Conservation (phyloP, 2,888 invertebrate species). For the Criorhina ranunculi region DNA sequence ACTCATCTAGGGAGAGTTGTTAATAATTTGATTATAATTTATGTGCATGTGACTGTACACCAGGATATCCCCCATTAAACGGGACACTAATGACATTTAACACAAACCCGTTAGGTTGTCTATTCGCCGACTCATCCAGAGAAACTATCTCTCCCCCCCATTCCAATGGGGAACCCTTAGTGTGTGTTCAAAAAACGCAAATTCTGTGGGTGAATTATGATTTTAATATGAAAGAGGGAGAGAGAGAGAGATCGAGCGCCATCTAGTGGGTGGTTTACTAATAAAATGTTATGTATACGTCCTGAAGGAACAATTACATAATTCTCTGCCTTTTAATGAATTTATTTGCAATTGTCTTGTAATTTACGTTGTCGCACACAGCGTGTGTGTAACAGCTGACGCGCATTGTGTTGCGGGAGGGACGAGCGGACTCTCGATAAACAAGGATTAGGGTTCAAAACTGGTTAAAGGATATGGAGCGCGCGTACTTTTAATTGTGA, state of each 20-base stretch:
- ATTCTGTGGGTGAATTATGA: slow-evolving; percentile 69
- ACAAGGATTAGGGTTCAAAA: slow-evolving; percentile 10
- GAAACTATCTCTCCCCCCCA: background rate
- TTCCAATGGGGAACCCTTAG: slow-evolving; percentile 6
- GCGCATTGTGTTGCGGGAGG: slow-evolving; percentile 29
- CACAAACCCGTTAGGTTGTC: slow-evolving; percentile 52
- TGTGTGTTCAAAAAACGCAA: slow-evolving; percentile 52
- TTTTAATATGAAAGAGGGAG: slow-evolving; percentile 63
- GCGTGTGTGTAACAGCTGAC: background rate
- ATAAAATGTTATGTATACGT: slow-evolving; percentile 75
- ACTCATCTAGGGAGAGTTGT: slow-evolving; percentile 46
- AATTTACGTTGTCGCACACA: slow-evolving; percentile 52
- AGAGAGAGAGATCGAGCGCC: slow-evolving; percentile 37
- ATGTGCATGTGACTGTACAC: slow-evolving; percentile 44
- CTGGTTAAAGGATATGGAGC: slow-evolving; percentile 32
- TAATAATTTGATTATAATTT: slow-evolving; percentile 75
- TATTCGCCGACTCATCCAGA: background rate
- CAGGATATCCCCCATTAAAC: slow-evolving; percentile 60
- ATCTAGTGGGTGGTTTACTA: slow-evolving; percentile 65
- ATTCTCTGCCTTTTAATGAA: slow-evolving; percentile 71
- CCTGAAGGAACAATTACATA: slow-evolving; percentile 76
- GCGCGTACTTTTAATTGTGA: slow-evolving; percentile 68
- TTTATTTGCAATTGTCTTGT: slow-evolving; percentile 76
- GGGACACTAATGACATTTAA: slow-evolving; percentile 70
- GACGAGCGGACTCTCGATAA: background rate